Base-by-base conservation (phyloP, 2,888 invertebrate genomes). In the Cosmia pyralina region DNA sequence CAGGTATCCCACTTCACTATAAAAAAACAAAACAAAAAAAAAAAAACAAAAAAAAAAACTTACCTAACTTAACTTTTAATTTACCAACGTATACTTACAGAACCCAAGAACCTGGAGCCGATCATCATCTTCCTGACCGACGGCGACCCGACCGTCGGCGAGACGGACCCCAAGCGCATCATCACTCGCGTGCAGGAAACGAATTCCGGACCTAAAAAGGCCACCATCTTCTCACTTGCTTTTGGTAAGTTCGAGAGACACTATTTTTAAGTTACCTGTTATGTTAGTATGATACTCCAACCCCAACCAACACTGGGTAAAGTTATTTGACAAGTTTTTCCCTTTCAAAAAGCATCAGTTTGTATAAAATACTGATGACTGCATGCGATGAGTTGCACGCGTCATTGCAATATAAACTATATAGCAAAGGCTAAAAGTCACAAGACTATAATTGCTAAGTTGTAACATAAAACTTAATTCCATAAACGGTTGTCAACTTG, bases 61-160 rank as follows among this genome's bases (percentile, higher is more conserved):
- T n/a, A n/a, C n/a, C n/a, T n/a, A n/a, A n/a, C n/a, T n/a, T 28
- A 64, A 63, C 17, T 19, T 22, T 69, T 8, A 38, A 44, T 5
- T 19, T 13, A n/a, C 19, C 50, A 11, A 38, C 13, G 48, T 63
- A 13, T 41, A 41, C 1, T 76, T 59, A 8, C 85, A 93, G 94
- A 81, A 57, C 78, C 87, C 7, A 88, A 86, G 67, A 88, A 91
- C 8, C 91, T 96, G 81, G 97, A 97, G 91, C 97, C 97, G 0
- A 96, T 97, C 67, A 96, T 97, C 55, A 96, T 97, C 62, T 97
- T 97, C 93, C 91, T 97, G 80, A 97, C 97, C 0, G 97, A 97
- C 91, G 97, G 97, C 58, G 97, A 97, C 85, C 96, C 97, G 5
- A 97, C 97, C 3, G 96, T 97, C 1, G 97, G 97, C 8, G 96